Evolutionary conservation across 2,113 vertebrate species (phyloP), one percentile per base, ranked within the genome.

Genomic region (Nasalis larvatus): DNA sequence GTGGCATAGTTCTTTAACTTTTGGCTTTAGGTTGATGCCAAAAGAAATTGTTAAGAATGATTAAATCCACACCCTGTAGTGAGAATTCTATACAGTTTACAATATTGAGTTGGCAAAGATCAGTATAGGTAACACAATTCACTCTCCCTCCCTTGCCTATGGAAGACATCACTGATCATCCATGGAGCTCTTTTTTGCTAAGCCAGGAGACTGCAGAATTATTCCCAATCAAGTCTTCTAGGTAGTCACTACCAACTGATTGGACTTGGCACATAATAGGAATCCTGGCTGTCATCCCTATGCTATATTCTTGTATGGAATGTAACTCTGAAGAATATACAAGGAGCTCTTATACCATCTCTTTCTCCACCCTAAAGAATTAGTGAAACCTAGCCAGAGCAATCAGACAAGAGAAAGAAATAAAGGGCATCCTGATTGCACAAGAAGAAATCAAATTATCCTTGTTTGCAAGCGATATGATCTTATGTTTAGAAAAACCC

Each of bases 21-120:
- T 86, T 58, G 20, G 60, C 47, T 81, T 66, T 77, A 89, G 40
- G 23, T 68, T 82, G 47, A 73, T 52, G 35, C 52, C 76, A 49
- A 56, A 77, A 91, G 52, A 32, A 96, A 83, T 86, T 82, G 32
- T 86, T 91, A 85, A 93, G 89, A 89, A 77, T 63, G 52, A 85
- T 82, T 71, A 93, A 91, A 86, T 85, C 63, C 30, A 82, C 17
- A 78, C 20, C 58, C 71, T 66, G 3, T 37, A 58, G 66, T 86
- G 49, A 58, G 42, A 81, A 56, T 77, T 80, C 85, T 86, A 56
- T 66, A 42, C 23, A 9, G 35, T 88, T 88, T 49, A 82, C 58
- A 60, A 86, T 58, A 69, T 0, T 9, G 27, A 78, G 40, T 35
- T 74, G 95, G 71, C 89, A 91, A 85, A 91, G 35, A 71, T 88